Evolutionary conservation across 2,797 vertebrate genomes (phyloP).

Genomic region (Tenualosa thibaudeaui): DNA sequence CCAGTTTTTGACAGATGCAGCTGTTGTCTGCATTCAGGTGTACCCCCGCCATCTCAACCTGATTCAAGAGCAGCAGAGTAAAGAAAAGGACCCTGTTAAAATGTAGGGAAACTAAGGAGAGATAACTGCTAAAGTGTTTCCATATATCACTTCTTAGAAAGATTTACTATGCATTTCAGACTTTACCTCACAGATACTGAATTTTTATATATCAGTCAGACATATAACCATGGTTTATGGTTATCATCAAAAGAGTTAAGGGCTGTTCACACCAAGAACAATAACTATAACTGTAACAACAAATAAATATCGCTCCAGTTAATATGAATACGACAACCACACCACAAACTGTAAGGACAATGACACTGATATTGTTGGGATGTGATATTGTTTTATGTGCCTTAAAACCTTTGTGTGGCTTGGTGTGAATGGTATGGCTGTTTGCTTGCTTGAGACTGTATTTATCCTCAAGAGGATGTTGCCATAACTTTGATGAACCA

Average conservation of each 20-base stretch:
- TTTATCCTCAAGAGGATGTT: neutral
- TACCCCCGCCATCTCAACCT: neutral
- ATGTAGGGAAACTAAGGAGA: neutral
- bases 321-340: too few relatives aligned
- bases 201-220: neutral
- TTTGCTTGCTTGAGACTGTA: neutral
- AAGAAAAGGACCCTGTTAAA: neutral
- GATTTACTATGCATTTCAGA: neutral
- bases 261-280: too few relatives aligned
- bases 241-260: too few relatives aligned
- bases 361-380: too few relatives aligned
- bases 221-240: too few relatives aligned
- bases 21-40: neutral
- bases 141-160: neutral
- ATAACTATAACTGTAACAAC: too few relatives aligned
- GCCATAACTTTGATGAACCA: slow-evolving; percentile 10
- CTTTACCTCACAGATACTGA: neutral
- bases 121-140: neutral
- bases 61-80: neutral
- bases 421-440: neutral
- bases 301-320: too few relatives aligned
- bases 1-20: slow-evolving; percentile 15
- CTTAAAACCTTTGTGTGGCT: neutral
- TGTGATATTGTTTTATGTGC: too few relatives aligned
- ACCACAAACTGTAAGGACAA: too few relatives aligned